phyloP scores from a whole-genome alignment of 1,140 invertebrate genomes.

The Drosophila watanabei region DNA sequence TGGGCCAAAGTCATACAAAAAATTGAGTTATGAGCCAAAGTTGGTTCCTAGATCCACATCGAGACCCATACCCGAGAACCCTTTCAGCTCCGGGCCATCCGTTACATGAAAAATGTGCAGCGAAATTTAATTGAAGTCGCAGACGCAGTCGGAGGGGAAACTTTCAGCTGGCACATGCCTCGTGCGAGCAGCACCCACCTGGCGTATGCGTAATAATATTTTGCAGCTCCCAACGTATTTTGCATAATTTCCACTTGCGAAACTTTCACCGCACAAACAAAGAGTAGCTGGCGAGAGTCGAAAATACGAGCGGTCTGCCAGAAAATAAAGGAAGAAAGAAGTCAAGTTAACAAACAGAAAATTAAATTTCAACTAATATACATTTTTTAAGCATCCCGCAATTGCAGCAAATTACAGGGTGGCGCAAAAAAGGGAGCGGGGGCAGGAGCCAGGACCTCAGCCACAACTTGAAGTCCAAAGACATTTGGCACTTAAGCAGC shows the following conservation, averaged over 20 bases:
- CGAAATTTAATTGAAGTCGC: slow-evolving; percentile 74
- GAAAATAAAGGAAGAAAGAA: slow-evolving; percentile 23
- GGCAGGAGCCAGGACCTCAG: neutral
- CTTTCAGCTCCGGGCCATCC: slow-evolving; percentile 12
- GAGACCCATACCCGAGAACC: slow-evolving; percentile 1
- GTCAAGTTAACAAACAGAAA: slow-evolving; percentile 61
- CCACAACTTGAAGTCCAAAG: slow-evolving; percentile 42
- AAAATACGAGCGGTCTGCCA: slow-evolving; percentile 24
- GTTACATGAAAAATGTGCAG: slow-evolving; percentile 66
- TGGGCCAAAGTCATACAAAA: slow-evolving; percentile 22
- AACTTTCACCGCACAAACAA: slow-evolving; percentile 72
- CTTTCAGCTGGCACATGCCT: slow-evolving; percentile 59
- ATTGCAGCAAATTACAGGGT: slow-evolving; percentile 70
- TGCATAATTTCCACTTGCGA: slow-evolving; percentile 80
- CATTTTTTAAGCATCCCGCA: slow-evolving; percentile 63
- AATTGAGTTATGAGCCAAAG: slow-evolving; percentile 52
- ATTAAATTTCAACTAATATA: slow-evolving; percentile 78
- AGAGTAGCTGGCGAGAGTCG: slow-evolving; percentile 21
- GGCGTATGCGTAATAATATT: slow-evolving; percentile 80
- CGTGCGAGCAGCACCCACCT: slow-evolving; percentile 52
- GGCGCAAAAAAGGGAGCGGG: neutral
- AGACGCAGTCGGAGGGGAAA: slow-evolving; percentile 43
- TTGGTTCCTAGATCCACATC: slow-evolving; percentile 20
- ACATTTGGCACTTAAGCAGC: slow-evolving; percentile 75
- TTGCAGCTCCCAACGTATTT: slow-evolving; percentile 63